Conservation (phyloP, 2,888 invertebrate species). For the Chrysomela aeneicollis region DNA sequence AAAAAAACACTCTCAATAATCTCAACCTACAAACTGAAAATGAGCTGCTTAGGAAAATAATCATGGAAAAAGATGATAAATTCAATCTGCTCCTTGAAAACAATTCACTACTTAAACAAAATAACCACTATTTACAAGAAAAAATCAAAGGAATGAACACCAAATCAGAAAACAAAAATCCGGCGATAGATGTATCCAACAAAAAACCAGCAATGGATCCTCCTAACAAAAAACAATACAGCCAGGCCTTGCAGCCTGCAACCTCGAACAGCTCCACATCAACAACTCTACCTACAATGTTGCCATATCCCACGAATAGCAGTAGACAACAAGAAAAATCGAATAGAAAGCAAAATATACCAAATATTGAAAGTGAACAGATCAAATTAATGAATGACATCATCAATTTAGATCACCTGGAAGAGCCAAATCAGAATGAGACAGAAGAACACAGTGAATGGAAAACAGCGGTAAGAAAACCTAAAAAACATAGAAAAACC, state of each 20-base stretch:
- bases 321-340: slow-evolving; percentile 3
- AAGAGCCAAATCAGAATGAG: slow-evolving; percentile 8
- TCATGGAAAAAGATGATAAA: slow-evolving; percentile 4
- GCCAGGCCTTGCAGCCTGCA: background rate
- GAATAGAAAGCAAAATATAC: slow-evolving; percentile 9
- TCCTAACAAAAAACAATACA: slow-evolving; percentile 8
- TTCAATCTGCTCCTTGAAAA: slow-evolving; percentile 9
- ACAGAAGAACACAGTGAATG: slow-evolving; percentile 7
- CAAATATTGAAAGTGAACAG: slow-evolving; percentile 13
- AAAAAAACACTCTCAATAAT: background rate
- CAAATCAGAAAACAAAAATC: slow-evolving; percentile 2
- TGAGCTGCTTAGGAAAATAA: slow-evolving; percentile 6
- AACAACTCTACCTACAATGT: background rate
- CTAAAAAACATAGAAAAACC: slow-evolving; percentile 8
- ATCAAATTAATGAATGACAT: slow-evolving; percentile 15
- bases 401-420: slow-evolving; percentile 4
- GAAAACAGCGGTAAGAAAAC: background rate
- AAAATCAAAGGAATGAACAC: background rate
- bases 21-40: slow-evolving; percentile 4
- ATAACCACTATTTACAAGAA: slow-evolving; percentile 6
- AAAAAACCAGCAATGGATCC: background rate
- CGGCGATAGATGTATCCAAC: background rate
- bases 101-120: slow-evolving; percentile 2
- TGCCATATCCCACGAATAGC: background rate
- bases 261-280: background rate